Evolutionary conservation across 92 coral and sea anemone species (phyloP).

Genomic region (Umimayanthus kanabou): DNA sequence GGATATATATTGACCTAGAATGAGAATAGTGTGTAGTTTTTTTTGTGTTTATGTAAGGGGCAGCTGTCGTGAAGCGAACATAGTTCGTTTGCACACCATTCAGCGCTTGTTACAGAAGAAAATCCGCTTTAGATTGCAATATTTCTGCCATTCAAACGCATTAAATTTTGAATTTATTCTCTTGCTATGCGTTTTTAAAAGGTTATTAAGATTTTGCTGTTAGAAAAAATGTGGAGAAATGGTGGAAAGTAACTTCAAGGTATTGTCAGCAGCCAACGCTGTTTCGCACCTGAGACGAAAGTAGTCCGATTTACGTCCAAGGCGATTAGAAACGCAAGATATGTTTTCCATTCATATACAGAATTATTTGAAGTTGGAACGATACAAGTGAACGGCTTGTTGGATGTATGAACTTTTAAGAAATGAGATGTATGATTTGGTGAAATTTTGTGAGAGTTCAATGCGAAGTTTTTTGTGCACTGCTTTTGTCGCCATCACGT

Average conservation of each 20-base stretch:
- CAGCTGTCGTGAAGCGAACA: conserved; percentile 35
- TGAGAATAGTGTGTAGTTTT: not conserved
- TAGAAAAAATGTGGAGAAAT: not conserved
- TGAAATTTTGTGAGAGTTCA: not conserved
- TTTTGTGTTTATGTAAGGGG: conserved; percentile 42
- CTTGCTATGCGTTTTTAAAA: not conserved
- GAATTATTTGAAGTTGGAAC: not conserved
- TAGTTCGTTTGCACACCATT: conserved; percentile 28
- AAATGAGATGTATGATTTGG: not conserved
- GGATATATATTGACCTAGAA: not conserved
- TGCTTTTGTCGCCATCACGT: not conserved
- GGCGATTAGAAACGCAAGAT: not conserved
- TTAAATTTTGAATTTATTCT: not conserved
- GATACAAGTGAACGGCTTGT: not conserved
- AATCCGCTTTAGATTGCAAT: not conserved
- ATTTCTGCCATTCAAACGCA: not conserved
- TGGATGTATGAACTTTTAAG: not conserved
- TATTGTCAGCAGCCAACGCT: conserved; percentile 27
- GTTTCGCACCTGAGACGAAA: conserved; percentile 27
- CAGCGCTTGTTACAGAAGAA: not conserved
- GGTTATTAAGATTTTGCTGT: not conserved
- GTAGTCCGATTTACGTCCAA: conserved; percentile 13
- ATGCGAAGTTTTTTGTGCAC: conserved; percentile 3
- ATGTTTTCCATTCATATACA: conserved; percentile 5
- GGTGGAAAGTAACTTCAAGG: not conserved